Evolutionary conservation across 30 jellyfish, hydroid and myxozoan genomes (phyloP).

Genomic region (Clytia hemisphaerica): DNA sequence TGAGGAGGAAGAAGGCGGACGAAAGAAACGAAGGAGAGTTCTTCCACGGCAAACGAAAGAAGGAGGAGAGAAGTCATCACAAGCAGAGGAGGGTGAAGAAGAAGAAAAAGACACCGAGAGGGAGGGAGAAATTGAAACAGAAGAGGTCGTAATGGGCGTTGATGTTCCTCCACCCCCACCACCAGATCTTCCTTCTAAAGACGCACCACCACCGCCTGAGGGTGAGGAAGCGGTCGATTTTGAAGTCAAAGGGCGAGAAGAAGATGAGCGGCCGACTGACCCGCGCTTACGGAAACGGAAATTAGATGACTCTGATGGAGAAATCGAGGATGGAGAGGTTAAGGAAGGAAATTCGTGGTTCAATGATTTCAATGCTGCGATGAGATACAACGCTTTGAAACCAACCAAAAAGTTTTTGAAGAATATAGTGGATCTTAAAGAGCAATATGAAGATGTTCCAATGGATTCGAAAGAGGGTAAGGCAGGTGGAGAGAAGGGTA

Average conservation of each 20-base stretch:
- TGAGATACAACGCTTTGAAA: neutral
- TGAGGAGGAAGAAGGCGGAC: no score
- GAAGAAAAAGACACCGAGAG: neutral
- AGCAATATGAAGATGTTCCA: neutral
- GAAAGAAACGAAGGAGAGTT: no score
- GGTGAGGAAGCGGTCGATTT: neutral
- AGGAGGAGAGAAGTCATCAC: no score
- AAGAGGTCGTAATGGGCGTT: slow-evolving; percentile 9
- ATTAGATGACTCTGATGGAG: neutral
- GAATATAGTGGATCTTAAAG: neutral
- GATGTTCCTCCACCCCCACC: no score
- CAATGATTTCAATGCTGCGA: neutral
- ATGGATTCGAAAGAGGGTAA: neutral
- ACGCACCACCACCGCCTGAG: neutral
- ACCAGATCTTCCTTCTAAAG: neutral
- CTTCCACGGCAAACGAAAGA: no score
- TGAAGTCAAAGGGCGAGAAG: slow-evolving; percentile 1
- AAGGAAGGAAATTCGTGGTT: neutral
- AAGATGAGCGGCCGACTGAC: slow-evolving; percentile 27
- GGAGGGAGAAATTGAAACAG: neutral
- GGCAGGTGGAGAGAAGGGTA: neutral
- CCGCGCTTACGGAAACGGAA: slow-evolving; percentile 20
- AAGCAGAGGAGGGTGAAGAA: neutral
- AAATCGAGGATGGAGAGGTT: neutral
- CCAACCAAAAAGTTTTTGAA: no score